Percentiles rank a stretch among this genome's conserved stretches.
Conservation (phyloP, 37 sponge, comb jelly and placozoan species). For the Oopsacas minuta region DNA sequence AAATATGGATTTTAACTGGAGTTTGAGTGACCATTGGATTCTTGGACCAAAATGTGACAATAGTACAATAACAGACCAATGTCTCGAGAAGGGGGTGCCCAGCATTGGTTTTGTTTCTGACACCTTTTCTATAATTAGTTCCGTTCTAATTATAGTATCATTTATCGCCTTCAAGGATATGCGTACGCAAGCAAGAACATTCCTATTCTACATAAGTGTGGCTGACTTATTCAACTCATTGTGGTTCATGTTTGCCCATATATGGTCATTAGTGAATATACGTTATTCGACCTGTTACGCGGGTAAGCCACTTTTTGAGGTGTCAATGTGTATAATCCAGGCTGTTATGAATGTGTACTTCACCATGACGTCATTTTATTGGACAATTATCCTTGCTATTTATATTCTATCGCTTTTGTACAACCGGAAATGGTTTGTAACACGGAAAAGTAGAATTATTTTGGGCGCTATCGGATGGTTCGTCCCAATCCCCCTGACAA, state of each 20-base stretch:
- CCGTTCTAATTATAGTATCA: constrained; percentile 16
- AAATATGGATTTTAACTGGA: not conserved
- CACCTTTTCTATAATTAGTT: not conserved
- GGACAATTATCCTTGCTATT: not conserved
- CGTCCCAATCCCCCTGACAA: not conserved
- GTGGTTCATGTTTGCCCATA: constrained; percentile 1
- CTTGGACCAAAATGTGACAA: not conserved
- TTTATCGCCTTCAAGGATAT: not conserved
- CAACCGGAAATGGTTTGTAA: not conserved
- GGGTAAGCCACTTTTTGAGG: not conserved
- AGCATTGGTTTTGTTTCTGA: not conserved
- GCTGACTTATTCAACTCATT: not conserved
- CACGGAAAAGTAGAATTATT: not conserved
- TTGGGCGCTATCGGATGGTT: not conserved
- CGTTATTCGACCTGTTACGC: not conserved
- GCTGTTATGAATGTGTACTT: not conserved
- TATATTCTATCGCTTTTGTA: not conserved
- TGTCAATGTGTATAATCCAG: not conserved
- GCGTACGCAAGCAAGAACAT: not conserved
- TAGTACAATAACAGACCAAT: not conserved
- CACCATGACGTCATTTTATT: not conserved
- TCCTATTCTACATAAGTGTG: not conserved
- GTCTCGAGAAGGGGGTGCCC: not conserved
- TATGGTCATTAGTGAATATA: not conserved
- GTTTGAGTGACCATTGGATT: not conserved